These are phyloP conservation scores for Channa striata DNA, from an alignment of 2,797 vertebrate genomes.

Conservation along the genomic window DNA sequence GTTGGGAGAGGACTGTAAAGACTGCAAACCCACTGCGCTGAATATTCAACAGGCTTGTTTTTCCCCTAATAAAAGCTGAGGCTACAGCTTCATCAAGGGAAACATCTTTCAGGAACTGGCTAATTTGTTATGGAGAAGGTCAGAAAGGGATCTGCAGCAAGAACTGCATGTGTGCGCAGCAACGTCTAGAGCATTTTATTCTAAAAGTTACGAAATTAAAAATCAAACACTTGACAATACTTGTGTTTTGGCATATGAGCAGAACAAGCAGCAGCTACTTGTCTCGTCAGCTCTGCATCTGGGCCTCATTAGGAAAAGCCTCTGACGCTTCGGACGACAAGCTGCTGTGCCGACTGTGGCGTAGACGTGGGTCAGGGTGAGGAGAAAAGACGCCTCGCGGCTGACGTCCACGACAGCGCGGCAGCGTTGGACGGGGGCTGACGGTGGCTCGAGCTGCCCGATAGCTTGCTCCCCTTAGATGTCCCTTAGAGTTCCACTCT, in stretches of 20 bases:
- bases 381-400: conserved; percentile 41
- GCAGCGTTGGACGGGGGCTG: conserved; percentile 22
- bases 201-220: too few species aligned
- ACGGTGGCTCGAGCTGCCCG: conserved; percentile 33
- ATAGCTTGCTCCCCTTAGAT: conserved; percentile 38
- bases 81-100: conserved; percentile 56
- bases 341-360: conserved; percentile 44
- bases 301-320: conserved; percentile 64
- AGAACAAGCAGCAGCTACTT: conserved; percentile 36
- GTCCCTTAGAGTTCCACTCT: conserved; percentile 21
- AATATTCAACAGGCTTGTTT: conserved; percentile 69
- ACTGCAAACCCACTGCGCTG: conserved; percentile 39
- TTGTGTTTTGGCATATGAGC: conserved; percentile 7
- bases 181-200: neutral
- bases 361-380: conserved; percentile 7
- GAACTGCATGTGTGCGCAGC: neutral
- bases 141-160: neutral
- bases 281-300: conserved; percentile 57
- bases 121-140: conserved; percentile 20
- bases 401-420: conserved; percentile 33
- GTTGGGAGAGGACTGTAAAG: conserved; percentile 32
- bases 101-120: conserved; percentile 50
- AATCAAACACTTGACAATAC: too few species aligned
- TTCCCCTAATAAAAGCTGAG: conserved; percentile 67
- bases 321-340: conserved; percentile 56